These are phyloP conservation scores for Cyprinodon variegatus DNA, from an alignment of 2,113 vertebrate species.

Conservation along the genomic window DNA sequence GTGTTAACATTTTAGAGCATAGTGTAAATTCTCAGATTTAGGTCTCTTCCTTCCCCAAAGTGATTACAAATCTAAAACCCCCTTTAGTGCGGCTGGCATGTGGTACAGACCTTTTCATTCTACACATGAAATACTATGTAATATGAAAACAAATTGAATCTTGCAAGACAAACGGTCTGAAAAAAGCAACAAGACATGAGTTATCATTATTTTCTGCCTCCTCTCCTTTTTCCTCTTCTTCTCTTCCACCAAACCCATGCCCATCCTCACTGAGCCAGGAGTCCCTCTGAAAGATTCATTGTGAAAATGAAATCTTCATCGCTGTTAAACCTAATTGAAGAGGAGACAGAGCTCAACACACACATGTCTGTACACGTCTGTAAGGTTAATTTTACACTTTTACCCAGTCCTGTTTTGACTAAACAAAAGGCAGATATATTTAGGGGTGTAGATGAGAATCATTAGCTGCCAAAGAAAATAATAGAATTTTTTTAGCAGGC, in stretches of 20 bases:
- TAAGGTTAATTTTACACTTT: conserved; percentile 38
- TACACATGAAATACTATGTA: background rate
- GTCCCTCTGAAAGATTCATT: conserved; percentile 77
- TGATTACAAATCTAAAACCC: background rate
- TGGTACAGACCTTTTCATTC: background rate
- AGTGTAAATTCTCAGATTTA: background rate
- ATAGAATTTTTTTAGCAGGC: conserved; percentile 51
- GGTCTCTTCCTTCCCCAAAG: background rate
- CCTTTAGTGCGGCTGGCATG: background rate
- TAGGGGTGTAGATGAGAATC: conserved; percentile 64
- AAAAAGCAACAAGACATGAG: background rate
- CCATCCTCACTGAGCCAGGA: conserved; percentile 15
- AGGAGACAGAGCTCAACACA: conserved; percentile 34
- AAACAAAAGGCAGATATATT: conserved; percentile 44
- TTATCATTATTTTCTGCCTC: background rate
- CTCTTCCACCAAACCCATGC: background rate
- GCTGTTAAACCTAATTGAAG: conserved; percentile 57
- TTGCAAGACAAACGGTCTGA: conserved; percentile 24
- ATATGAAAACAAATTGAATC: conserved; percentile 14
- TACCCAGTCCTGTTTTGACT: conserved; percentile 35
- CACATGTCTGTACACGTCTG: conserved; percentile 26
- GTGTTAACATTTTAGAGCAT: too few species aligned
- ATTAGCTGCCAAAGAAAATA: conserved; percentile 58
- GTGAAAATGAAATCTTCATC: conserved; percentile 74
- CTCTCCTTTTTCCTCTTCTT: background rate